Evolutionary conservation across 2,888 invertebrate genomes (phyloP).

Genomic region (Seira musarum): DNA sequence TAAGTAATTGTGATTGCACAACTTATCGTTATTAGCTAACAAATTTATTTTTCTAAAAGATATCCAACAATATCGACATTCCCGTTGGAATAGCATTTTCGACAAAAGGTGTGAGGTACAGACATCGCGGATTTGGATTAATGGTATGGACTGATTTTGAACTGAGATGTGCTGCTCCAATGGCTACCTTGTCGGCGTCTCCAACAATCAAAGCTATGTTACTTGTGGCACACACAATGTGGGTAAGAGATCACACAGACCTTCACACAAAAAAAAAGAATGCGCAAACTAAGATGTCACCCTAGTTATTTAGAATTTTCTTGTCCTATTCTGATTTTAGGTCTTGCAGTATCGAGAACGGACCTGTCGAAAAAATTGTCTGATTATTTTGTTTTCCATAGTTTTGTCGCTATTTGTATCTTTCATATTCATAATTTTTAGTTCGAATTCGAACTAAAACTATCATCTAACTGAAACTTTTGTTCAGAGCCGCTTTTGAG

Average conservation of each 20-base stretch:
- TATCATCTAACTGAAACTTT: too few species aligned
- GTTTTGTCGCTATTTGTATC: too few species aligned
- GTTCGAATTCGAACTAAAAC: too few species aligned
- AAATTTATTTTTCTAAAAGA: not conserved
- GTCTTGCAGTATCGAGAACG: not conserved
- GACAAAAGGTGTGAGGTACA: not conserved
- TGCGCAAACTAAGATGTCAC: too few species aligned
- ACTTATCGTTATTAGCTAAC: not conserved
- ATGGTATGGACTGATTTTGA: slow-evolving; percentile 19
- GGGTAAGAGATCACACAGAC: slow-evolving; percentile 22
- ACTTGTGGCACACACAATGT: slow-evolving; percentile 20
- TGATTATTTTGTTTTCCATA: too few species aligned
- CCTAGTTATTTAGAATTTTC: too few species aligned
- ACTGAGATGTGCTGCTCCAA: not conserved
- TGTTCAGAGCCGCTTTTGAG: not conserved
- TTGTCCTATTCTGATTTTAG: slow-evolving; percentile 2
- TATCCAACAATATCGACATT: not conserved
- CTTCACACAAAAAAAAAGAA: not conserved
- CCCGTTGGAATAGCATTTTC: slow-evolving; percentile 18
- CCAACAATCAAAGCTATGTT: slow-evolving; percentile 9
- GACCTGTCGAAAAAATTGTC: not conserved
- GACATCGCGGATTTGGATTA: too few species aligned
- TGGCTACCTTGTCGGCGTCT: too few species aligned
- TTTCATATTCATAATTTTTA: too few species aligned
- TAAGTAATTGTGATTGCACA: not conserved